Conservation (phyloP, 2,113 vertebrate species). For the Otis tarda region DNA sequence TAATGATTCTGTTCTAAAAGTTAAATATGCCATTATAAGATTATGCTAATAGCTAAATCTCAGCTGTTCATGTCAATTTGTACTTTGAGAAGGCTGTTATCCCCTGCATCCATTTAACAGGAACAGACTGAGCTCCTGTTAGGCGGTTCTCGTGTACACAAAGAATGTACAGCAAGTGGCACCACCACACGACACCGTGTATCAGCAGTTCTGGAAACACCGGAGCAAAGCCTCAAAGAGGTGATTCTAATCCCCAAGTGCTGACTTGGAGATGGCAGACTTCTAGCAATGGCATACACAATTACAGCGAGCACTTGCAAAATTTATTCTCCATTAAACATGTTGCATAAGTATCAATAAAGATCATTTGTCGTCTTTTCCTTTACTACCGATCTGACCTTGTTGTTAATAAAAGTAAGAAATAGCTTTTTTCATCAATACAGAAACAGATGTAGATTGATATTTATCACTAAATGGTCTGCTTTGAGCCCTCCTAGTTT, state of each 20-base stretch:
- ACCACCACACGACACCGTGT: background rate
- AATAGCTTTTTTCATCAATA: conserved; percentile 26
- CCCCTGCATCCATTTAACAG: background rate
- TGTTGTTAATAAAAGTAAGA: conserved; percentile 32
- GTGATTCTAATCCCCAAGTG: background rate
- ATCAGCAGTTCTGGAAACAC: conserved; percentile 12
- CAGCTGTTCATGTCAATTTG: background rate
- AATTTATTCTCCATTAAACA: conserved; percentile 47
- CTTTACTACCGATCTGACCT: conserved; percentile 27
- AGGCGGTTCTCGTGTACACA: fast-evolving
- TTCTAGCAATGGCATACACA: background rate
- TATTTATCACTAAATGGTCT: background rate
- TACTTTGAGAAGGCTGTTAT: background rate
- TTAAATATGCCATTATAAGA: conserved; percentile 33
- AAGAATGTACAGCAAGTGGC: background rate
- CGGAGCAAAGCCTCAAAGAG: background rate
- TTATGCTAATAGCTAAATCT: conserved; percentile 32
- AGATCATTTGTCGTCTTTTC: conserved; percentile 3
- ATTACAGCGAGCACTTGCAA: background rate
- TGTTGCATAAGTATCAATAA: conserved; percentile 13
- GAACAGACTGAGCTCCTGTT: background rate
- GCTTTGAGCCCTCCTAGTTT: background rate
- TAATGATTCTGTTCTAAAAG: conserved; percentile 7
- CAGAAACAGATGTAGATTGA: conserved; percentile 8
- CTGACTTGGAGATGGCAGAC: background rate